phyloP scores from a whole-genome alignment of 2,888 invertebrate species.

The Oscheius myriophilus region DNA sequence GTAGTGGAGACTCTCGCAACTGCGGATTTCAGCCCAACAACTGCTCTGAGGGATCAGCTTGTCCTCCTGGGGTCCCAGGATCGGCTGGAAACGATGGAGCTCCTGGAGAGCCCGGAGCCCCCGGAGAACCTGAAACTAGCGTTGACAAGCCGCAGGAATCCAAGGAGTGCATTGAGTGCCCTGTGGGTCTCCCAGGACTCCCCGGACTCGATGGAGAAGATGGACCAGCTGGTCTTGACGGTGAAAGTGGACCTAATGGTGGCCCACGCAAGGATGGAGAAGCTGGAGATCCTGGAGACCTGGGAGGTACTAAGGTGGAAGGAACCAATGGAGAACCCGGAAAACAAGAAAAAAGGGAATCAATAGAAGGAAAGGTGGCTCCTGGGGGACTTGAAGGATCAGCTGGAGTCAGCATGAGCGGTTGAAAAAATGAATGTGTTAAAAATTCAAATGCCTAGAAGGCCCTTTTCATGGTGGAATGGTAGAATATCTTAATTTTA shows the following conservation, averaged over 20 bases:
- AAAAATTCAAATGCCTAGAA: no score
- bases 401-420: no score
- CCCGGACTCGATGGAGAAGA: conserved; percentile 33
- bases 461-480: no score
- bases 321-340: conserved; percentile 49
- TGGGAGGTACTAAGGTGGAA: conserved; percentile 50
- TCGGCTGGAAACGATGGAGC: no score
- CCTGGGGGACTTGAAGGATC: no score
- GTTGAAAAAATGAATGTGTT: no score
- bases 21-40: conserved; percentile 46
- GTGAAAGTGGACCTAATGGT: conserved; percentile 52
- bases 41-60: conserved; percentile 53
- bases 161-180: conserved; percentile 13
- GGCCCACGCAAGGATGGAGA: conserved; percentile 46
- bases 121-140: conserved; percentile 19
- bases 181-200: conserved; percentile 14
- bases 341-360: conserved; percentile 48
- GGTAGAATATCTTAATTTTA: no score
- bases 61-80: conserved; percentile 49
- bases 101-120: conserved; percentile 15
- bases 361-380: no score
- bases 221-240: conserved; percentile 54
- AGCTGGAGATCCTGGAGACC: conserved; percentile 48
- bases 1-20: conserved; percentile 31
- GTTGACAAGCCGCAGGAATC: not conserved